These are phyloP conservation scores for Antrozous pallidus DNA, from an alignment of 2,797 vertebrate genomes.

Conservation along the genomic window DNA sequence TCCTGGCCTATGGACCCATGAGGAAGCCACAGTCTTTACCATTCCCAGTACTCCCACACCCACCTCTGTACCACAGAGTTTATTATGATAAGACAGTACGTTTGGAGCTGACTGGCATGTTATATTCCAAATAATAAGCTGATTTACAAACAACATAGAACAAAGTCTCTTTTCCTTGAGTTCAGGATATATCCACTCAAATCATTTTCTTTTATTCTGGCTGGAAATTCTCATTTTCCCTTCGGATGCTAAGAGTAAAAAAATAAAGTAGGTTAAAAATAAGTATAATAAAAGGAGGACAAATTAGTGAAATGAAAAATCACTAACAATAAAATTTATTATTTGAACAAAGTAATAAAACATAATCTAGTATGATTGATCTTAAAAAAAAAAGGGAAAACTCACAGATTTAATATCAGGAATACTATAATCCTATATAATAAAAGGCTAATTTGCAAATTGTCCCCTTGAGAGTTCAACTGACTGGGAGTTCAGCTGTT, in stretches of 20 bases:
- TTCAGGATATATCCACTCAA: constrained; percentile 66
- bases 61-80: background rate
- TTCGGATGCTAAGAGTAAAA: constrained; percentile 66
- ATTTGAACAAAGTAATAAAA: background rate
- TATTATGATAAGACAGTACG: background rate
- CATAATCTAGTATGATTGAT: background rate
- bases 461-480: too few relatives aligned
- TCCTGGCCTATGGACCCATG: background rate
- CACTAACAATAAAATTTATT: background rate
- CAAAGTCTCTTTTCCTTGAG: background rate
- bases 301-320: background rate
- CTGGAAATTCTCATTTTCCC: constrained; percentile 72
- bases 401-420: background rate
- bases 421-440: too few relatives aligned
- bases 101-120: background rate
- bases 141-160: background rate
- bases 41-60: too few relatives aligned
- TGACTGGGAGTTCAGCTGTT: too few relatives aligned
- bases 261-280: background rate
- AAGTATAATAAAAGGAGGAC: background rate
- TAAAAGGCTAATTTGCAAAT: background rate
- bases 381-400: background rate
- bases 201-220: constrained; percentile 55
- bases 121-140: background rate
- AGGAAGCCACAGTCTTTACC: background rate